Evolutionary conservation across 2,113 vertebrate genomes (phyloP), one percentile per base, ranked within the genome.

Genomic region (Tupaia chinensis): DNA sequence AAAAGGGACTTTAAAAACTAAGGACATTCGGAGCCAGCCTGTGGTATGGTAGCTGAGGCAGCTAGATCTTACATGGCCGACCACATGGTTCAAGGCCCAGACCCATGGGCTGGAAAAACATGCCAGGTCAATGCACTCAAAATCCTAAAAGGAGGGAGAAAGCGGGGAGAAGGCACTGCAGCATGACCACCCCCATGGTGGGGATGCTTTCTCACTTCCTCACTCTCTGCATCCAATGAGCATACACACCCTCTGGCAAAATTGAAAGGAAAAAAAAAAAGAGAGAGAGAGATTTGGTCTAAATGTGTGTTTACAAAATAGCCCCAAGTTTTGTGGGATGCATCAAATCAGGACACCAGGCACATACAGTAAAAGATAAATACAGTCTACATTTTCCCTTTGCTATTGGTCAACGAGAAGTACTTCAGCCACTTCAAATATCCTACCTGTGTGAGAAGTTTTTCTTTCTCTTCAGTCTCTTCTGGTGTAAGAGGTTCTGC

Each of bases 401-500:
- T 87, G 66, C 66, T 87, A 83, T 66, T 80, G 7, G n/a, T 74
- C 94, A 23, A 83, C 27, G 70, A 79, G 0, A 96, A 97, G 61
- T 79, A 92, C 16, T 89, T 95, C 29, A 95, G n/a, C 0, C 70
- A 82, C 0, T 97, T 94, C 91, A 89, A 96, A 96, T 69, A 94
- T 27, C 95, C 97, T 97, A 99, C 99, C 98, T 99, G 99, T 90
- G 99, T 99, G 79, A 99, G 98, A 84, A 99, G 99, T 92, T 99
- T 99, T 95, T 99, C 99, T 82, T 99, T 99, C 96, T 99, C 99
- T 98, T 99, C 99, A 9, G 98, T 98, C 97, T 99, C 99, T 80
- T 99, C 99, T n/a, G 98, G 32, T 63, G 98, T 98, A 69, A 99
- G 98, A 96, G 99, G 98, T 97, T 98, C 99, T 1, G 99, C 99